Conservation (phyloP, 2,888 invertebrate genomes). For the Stenotaenia linearis region DNA sequence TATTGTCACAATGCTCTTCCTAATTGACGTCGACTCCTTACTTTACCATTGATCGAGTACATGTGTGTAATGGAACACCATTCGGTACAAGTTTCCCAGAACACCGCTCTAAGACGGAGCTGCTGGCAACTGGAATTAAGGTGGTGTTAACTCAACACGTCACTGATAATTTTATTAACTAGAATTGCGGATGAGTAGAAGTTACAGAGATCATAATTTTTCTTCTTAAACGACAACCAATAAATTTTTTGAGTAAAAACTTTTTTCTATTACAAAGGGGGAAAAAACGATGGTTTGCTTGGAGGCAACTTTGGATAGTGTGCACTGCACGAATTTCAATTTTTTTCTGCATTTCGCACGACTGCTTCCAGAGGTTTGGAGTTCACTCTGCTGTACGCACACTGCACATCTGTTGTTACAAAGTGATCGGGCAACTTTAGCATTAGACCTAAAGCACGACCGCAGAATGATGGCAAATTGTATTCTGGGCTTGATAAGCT, state of each 20-base stretch:
- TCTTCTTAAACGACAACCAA: neutral
- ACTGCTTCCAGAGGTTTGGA: slow-evolving; percentile 1
- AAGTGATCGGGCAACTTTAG: slow-evolving; percentile 4
- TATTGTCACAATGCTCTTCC: neutral
- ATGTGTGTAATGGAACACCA: neutral
- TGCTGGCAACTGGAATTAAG: neutral
- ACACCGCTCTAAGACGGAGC: neutral
- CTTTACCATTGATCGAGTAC: slow-evolving; percentile 1
- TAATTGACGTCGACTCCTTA: neutral
- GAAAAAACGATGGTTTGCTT: neutral
- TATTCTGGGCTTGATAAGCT: neutral
- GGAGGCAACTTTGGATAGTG: neutral
- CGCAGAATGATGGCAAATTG: neutral
- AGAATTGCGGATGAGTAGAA: neutral
- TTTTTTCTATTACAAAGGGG: neutral
- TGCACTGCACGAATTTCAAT: slow-evolving; percentile 4
- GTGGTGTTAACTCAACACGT: neutral
- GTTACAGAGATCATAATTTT: neutral
- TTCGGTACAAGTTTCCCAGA: neutral
- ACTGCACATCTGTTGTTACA: neutral
- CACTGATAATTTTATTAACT: neutral
- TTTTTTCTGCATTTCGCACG: slow-evolving; percentile 5
- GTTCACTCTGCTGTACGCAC: neutral
- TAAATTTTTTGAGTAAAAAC: neutral
- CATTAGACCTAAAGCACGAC: neutral